These are phyloP conservation scores for Hydraecia micacea DNA, from an alignment of 2,888 invertebrate species.

Conservation along the genomic window DNA sequence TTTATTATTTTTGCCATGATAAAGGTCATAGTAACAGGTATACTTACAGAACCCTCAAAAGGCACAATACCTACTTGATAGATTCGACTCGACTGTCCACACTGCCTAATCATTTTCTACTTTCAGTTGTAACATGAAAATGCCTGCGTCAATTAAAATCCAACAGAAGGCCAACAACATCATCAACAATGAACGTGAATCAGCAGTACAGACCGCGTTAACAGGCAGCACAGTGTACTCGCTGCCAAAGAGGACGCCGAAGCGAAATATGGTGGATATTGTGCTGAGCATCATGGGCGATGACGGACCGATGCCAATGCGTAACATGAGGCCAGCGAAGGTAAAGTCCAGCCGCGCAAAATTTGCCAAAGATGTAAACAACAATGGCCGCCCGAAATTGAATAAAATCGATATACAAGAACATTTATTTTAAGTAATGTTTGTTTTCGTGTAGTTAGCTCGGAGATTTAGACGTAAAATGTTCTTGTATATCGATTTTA, in stretches of 20 bases:
- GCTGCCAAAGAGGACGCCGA: neutral
- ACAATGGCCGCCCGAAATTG: too few relatives aligned
- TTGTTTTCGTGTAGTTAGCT: too few relatives aligned
- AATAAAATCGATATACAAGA: too few relatives aligned
- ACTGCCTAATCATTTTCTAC: neutral
- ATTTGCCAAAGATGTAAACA: too few relatives aligned
- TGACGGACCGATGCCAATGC: conserved; percentile 73
- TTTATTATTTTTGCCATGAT: neutral
- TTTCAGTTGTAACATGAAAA: conserved; percentile 25
- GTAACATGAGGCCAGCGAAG: conserved; percentile 66
- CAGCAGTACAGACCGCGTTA: conserved; percentile 1
- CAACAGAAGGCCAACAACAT: neutral
- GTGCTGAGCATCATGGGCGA: conserved; percentile 64
- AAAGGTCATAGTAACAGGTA: neutral
- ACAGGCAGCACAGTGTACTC: conserved; percentile 21
- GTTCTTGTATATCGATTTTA: too few relatives aligned
- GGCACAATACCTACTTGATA: neutral
- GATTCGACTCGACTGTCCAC: neutral
- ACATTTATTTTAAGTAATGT: too few relatives aligned
- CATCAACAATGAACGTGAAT: neutral
- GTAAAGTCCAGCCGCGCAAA: conserved; percentile 50
- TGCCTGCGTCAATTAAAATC: neutral
- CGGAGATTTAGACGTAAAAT: too few relatives aligned
- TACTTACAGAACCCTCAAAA: neutral
- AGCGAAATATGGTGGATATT: conserved; percentile 28